Base-by-base conservation (phyloP, 30 jellyfish, hydroid and myxozoan species). In the Aurelia sp. region DNA sequence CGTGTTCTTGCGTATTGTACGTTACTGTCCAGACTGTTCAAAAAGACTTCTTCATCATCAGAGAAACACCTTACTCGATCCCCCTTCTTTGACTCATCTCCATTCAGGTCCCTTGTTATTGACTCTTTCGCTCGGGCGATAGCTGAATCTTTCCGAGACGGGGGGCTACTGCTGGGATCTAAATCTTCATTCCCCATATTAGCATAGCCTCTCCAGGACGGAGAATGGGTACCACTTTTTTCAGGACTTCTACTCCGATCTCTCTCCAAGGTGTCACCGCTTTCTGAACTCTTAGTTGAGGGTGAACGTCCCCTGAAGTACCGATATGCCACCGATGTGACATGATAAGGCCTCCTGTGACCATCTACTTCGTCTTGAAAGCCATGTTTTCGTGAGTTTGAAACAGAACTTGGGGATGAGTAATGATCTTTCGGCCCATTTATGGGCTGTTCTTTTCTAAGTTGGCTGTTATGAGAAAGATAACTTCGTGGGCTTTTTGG, bases 291-390 rank as follows among this genome's bases (percentile, higher is more conserved):
- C 53, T 15, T 74, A 20, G 37, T 73, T 0, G 74, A 55, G 0
- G 85, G 62, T 11, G 82, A 33, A 3, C 93, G 69, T 22, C 78
- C 75, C 52, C 75, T 84, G 37, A 79, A n/a, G 82, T 84, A 84
- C 47, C 93, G 62, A 21, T 51, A 74, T 18, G 93, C 93, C 3
- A 84, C 93, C 5, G 87, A 72, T 15, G 93, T 84, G 30, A 84
- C 87, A 44, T 84, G 93, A 63, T 84, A 84, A 3, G 87, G 73
- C 30, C 76, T 75, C 73, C 44, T 60, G 22, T 60, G 62, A 55
- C 85, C 79, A 31, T 69, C 91, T 31, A 37, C 13, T 50, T 23
- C 60, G 16, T 81, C 90, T 13, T 62, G 73, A 47, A 53, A 51
- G 7, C n/a, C 33, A 31, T 27, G 78, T 13, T 44, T 44, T 44